Evolutionary conservation across 2,113 vertebrate species (phyloP).

Genomic region (Notechis scutatus): DNA sequence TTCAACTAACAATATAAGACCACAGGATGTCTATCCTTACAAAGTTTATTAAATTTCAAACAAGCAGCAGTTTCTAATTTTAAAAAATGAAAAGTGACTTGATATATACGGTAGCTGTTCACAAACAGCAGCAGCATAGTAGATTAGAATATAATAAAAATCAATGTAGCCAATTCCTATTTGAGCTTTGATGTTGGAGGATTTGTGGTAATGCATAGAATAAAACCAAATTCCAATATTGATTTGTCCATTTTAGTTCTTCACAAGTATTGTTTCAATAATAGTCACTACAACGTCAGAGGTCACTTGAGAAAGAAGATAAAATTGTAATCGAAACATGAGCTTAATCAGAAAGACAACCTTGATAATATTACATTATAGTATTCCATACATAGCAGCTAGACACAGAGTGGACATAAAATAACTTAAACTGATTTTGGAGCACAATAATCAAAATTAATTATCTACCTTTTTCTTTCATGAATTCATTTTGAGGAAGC

Average conservation of each 20-base stretch:
- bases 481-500: not conserved
- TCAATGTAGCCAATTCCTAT: not conserved
- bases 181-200: not conserved
- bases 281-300: not conserved
- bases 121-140: not conserved
- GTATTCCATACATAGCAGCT: not conserved
- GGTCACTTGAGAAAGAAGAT: not conserved
- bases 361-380: not conserved
- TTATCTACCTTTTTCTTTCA: not conserved
- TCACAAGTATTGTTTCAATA: not conserved
- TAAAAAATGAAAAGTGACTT: not conserved
- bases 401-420: not conserved
- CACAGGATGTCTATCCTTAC: not conserved
- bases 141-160: not conserved
- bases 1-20: not conserved
- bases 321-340: not conserved
- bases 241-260: not conserved
- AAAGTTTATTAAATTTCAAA: slow-evolving; percentile 3
- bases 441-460: not conserved
- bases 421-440: not conserved
- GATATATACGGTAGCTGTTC: not conserved
- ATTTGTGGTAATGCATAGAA: not conserved
- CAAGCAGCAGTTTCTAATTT: not conserved
- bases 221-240: not conserved
- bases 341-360: not conserved